Base-by-base conservation (phyloP, 2,797 vertebrate species). In the Arctocebus calabarensis region DNA sequence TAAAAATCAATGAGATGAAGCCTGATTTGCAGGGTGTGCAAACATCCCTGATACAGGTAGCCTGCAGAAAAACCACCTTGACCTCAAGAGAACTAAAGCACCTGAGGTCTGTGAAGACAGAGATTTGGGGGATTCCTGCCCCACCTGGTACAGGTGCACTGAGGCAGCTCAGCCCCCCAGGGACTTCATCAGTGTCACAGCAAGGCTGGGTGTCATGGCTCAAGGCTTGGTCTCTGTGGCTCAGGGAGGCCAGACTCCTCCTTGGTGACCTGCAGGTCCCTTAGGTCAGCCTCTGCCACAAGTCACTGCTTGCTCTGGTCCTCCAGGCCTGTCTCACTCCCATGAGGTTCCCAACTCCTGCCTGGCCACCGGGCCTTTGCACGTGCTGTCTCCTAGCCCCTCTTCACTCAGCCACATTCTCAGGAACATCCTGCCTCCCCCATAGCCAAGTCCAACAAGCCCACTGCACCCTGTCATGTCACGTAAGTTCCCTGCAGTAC, bases 121-220 rank as follows among this genome's bases (percentile, higher is more conserved):
- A 61, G 43, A 61, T 20, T 71, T 62, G 10, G 7, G 52, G 37
- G 29, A 27, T 2, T 37, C 27, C 70, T 9, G 0, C 37, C 55
- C 43, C 19, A 23, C 4, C 68, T 40, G 48, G 16, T 32, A 19
- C 14, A 7, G 14, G 27, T 19, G 8, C 23, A 32, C 17, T 16
- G 48, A 14, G 48, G 14, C 48, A 52, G 48, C 14, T 52, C 48
- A 16, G 14, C 48, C 48, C 48, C 48, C 34, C 4, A 10, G 71
- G n/a, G 40, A 45, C 25, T 57, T 19, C 4, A 23, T 27, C 22
- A 19, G 25, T 62, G 1, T 29, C 62, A 8, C 9, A 23, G 29
- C 1, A 7, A 70, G 25, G 6, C 34, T 5, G 0, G 7, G 32
- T 10, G n/a, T 43, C 19, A 5, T 0, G 23, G 23, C 43, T 22